Conservation (phyloP, 2,888 invertebrate species). For the Sesia apiformis region DNA sequence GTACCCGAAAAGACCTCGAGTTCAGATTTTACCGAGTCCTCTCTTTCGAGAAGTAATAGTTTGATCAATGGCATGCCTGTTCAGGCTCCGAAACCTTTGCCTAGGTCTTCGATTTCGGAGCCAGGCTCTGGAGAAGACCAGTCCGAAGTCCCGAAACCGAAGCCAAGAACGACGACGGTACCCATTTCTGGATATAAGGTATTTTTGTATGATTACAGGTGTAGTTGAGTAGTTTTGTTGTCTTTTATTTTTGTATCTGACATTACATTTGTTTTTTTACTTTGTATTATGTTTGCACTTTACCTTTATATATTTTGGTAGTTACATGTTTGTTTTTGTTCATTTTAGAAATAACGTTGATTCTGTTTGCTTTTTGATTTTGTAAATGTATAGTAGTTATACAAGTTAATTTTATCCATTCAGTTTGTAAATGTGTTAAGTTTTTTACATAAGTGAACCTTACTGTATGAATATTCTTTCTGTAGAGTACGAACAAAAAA, state of each 20-base stretch:
- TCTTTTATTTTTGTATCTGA: neutral
- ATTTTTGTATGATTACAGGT: conserved; percentile 10
- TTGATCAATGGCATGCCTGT: conserved; percentile 53
- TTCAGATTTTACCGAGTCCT: conserved; percentile 41
- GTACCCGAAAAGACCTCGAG: conserved; percentile 43
- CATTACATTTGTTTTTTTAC: neutral
- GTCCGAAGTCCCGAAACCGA: conserved; percentile 69
- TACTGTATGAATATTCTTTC: too few species aligned
- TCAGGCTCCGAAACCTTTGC: conserved; percentile 85
- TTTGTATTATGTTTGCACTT: neutral
- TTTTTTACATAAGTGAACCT: too few species aligned
- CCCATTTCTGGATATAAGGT: conserved; percentile 88
- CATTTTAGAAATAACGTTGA: neutral
- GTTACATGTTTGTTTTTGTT: conserved; percentile 2
- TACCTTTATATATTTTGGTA: too few species aligned
- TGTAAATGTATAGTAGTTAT: neutral
- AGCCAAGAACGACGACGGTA: conserved; percentile 80
- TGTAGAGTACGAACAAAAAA: too few species aligned
- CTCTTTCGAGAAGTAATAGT: conserved; percentile 54
- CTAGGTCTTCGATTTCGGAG: conserved; percentile 85
- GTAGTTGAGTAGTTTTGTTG: conserved; percentile 6
- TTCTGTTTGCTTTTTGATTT: conserved; percentile 1
- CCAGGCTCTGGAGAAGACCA: conserved; percentile 67
- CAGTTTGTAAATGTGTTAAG: too few species aligned
- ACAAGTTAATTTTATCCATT: too few species aligned